Percentiles rank a stretch among this genome's conserved stretches.
Conservation (phyloP, 2,888 invertebrate species). For the Diabrotica balteata region DNA sequence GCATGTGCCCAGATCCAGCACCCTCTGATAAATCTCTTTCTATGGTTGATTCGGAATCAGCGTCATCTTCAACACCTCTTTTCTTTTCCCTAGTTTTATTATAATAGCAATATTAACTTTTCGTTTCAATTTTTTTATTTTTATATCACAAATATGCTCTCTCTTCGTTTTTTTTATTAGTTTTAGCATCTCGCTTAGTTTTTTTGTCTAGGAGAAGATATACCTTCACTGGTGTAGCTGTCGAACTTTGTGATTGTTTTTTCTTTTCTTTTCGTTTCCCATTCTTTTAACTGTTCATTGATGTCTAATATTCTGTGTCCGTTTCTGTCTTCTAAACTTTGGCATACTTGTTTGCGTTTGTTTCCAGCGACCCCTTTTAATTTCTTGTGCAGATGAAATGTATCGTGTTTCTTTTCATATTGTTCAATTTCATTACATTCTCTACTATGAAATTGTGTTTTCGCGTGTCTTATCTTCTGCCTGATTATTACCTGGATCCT, state of each 20-base stretch:
- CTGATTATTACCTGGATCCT: no score
- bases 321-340: no score
- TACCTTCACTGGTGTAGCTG: constrained; percentile 1
- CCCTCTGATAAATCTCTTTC: not conserved
- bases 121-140: not conserved
- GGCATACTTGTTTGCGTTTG: no score
- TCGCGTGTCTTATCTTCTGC: no score
- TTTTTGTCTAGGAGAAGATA: not conserved
- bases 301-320: no score
- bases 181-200: constrained; percentile 7
- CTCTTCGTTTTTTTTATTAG: not conserved
- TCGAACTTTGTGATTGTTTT: constrained; percentile 23
- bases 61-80: not conserved
- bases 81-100: constrained; percentile 2
- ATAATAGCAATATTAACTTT: constrained; percentile 14
- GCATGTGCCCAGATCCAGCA: not conserved
- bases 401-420: no score
- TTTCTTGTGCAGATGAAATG: no score
- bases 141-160: not conserved
- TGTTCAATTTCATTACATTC: no score
- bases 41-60: not conserved
- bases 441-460: no score
- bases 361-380: no score
- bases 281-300: no score
- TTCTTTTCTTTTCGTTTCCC: no score